Evolutionary conservation across 2,113 vertebrate species (phyloP).

Genomic region (Perca fluviatilis): DNA sequence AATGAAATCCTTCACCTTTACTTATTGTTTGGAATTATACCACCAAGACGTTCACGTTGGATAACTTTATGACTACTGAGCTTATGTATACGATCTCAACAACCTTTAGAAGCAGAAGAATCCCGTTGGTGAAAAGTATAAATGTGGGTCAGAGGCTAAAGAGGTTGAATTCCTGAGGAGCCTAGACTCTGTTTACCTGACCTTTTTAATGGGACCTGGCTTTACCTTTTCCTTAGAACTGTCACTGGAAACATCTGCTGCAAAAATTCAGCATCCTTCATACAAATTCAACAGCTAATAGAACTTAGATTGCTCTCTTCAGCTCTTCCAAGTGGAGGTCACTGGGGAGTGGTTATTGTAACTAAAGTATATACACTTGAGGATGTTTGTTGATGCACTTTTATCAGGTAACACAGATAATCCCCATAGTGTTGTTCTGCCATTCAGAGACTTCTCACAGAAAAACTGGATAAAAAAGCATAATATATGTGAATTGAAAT

Average conservation of each 20-base stretch:
- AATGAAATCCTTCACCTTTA: conserved; percentile 1
- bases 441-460: neutral
- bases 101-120: neutral
- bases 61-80: neutral
- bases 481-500: neutral
- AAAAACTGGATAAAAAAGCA: neutral
- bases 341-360: conserved; percentile 45
- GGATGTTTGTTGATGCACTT: conserved; percentile 24
- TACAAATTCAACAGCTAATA: conserved; percentile 64
- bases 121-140: conserved; percentile 41
- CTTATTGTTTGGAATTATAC: neutral
- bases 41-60: neutral
- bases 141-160: conserved; percentile 61
- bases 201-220: conserved; percentile 57
- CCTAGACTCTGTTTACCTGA: conserved; percentile 59
- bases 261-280: conserved; percentile 57
- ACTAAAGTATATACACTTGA: conserved; percentile 21
- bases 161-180: conserved; percentile 68
- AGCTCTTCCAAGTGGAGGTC: conserved; percentile 42
- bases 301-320: conserved; percentile 24
- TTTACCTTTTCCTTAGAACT: conserved; percentile 57
- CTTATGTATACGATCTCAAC: neutral
- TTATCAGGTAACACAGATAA: conserved; percentile 35
- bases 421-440: conserved; percentile 20
- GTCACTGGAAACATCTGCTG: conserved; percentile 68